These are phyloP conservation scores for Cochlearius cochlearius DNA, from an alignment of 2,113 vertebrate species.

Conservation along the genomic window DNA sequence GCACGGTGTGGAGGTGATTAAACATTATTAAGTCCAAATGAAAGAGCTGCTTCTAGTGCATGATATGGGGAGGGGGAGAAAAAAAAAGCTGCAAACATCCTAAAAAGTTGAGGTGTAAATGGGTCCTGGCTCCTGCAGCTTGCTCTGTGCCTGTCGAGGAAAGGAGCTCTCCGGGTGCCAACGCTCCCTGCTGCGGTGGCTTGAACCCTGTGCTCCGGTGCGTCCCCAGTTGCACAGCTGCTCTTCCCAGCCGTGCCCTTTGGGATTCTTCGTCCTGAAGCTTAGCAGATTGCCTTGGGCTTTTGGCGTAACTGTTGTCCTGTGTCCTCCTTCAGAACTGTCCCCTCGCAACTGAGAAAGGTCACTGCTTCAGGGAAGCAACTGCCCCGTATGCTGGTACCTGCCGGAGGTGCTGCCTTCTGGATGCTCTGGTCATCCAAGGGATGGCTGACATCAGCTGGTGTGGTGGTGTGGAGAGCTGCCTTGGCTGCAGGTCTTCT, in stretches of 20 bases:
- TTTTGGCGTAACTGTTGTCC: neutral
- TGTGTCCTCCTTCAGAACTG: neutral
- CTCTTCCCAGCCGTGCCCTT: neutral
- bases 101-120: neutral
- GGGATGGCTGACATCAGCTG: neutral
- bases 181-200: neutral
- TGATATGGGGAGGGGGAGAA: accelerated
- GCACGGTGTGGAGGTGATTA: neutral
- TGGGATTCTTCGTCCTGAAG: neutral
- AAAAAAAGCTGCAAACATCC: neutral
- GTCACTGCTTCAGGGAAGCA: neutral
- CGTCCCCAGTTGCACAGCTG: neutral
- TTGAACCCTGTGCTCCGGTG: neutral
- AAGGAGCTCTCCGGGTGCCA: neutral
- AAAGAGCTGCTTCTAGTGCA: neutral
- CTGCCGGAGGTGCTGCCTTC: neutral
- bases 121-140: neutral
- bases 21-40: neutral
- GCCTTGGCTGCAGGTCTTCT: neutral
- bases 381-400: neutral
- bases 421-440: neutral
- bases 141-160: neutral
- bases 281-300: neutral
- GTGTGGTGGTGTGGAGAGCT: neutral
- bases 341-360: neutral